phyloP scores from a whole-genome alignment of 2,888 invertebrate genomes.

The Cristatella mucedo region DNA sequence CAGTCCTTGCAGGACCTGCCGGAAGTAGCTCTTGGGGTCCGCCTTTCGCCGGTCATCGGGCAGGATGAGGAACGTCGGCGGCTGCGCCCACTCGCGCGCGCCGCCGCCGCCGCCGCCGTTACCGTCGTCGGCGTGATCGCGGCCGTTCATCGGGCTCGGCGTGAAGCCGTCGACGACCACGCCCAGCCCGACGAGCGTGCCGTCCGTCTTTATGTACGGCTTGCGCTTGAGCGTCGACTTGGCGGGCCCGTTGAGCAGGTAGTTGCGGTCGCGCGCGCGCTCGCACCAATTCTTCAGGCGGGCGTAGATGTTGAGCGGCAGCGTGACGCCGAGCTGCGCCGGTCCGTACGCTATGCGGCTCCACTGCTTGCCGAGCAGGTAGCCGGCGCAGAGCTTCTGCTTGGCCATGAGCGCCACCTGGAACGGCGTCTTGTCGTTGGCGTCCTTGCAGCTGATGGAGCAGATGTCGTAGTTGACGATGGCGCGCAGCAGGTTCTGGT shows the following conservation, averaged over 20 bases:
- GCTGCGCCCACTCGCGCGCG: constrained; percentile 3
- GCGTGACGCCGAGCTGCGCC: constrained; percentile 10
- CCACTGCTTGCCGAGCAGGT: constrained; percentile 36
- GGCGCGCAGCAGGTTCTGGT: constrained; percentile 19
- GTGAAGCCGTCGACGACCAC: constrained; percentile 27
- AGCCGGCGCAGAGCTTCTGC: constrained; percentile 30
- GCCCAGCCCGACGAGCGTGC: constrained; percentile 15
- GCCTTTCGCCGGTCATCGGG: constrained; percentile 14
- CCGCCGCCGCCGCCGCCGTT: constrained; percentile 9
- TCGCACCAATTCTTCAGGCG: constrained; percentile 30
- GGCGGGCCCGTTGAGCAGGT: constrained; percentile 1
- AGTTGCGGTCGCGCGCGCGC: constrained; percentile 21
- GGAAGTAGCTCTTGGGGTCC: constrained; percentile 27
- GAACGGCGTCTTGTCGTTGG: constrained; percentile 27
- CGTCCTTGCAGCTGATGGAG: constrained; percentile 29
- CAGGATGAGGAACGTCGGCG: constrained; percentile 6
- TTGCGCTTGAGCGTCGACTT: constrained; percentile 4
- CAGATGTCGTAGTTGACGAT: constrained; percentile 31
- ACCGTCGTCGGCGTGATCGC: constrained; percentile 13
- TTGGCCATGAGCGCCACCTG: constrained; percentile 29
- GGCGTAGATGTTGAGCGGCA: constrained; percentile 26
- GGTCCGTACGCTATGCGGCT: constrained; percentile 19
- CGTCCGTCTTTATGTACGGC: constrained; percentile 5
- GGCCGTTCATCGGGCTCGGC: constrained; percentile 23
- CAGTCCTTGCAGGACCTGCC: not conserved